Evolutionary conservation across 2,888 invertebrate genomes (phyloP), one percentile per base, ranked within the genome.

Genomic region (Emesis castigata): DNA sequence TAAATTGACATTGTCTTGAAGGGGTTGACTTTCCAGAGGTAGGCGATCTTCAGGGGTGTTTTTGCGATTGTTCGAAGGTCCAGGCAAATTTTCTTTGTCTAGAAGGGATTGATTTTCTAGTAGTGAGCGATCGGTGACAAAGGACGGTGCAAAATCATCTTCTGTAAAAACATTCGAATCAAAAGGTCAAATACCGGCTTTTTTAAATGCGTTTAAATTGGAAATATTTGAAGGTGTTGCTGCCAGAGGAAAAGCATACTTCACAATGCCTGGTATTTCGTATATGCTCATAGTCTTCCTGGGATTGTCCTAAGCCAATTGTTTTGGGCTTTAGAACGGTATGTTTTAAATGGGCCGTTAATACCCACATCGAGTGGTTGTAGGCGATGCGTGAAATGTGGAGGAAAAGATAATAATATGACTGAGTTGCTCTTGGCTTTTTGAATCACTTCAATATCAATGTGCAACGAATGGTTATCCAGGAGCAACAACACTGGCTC

Each of bases 351-450:
- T 7, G 81, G 84, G 1, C 82, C 84, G 80, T 85, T 79, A 2
- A 85, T 69, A 8, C 79, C 84, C 8, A 80, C 81, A 77, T 86
- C 85, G 7, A 84, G 69, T 18, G 86, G 87, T 31, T 85, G 84
- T n/a, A 85, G 26, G 1, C 72, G 68, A 58, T 85, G 85, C 11
- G 82, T 78, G 72, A 73, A 75, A 56, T 75, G 73, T 11, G 75
- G 73, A 16, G 81, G 79, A 61, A 81, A 79, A 5, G 79, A 72
- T 58, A 73, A 11, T 73, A 74, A 74, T 29, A 76, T 76, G 16
- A 83, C 58, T 2, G 73, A 77, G 62, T 85, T 82, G 8, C 2
- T 48, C 48, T 48, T 48, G n/a, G 70, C 75, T 66, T 80, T 80
- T 26, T 73, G 78, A 62, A 82, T 72, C 20, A 76, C 78, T n/a